Evolutionary conservation across 2,797 vertebrate species (phyloP).

Genomic region (Cryptoblepharus egeriae): DNA sequence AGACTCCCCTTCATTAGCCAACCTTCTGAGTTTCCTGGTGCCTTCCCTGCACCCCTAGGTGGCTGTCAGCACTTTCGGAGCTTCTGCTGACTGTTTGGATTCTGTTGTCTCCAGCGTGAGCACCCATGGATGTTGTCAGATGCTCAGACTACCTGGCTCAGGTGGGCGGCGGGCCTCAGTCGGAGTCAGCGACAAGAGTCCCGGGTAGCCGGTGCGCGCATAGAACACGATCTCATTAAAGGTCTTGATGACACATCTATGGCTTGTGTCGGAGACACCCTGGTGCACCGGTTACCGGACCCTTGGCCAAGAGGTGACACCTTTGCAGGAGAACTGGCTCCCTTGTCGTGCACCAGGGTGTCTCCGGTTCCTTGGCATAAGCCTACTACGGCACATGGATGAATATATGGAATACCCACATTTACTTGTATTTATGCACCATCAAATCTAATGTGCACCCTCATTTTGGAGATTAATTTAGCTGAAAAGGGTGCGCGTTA

Average conservation of each 20-base stretch:
- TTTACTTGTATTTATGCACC: slow-evolving; percentile 20
- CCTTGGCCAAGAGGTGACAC: too few relatives aligned
- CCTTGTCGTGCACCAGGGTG: too few relatives aligned
- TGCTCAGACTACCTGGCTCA: neutral
- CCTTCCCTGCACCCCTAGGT: neutral
- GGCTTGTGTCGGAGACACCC: neutral
- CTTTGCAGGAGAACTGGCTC: too few relatives aligned
- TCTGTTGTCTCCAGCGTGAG: neutral
- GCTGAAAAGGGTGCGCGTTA: too few relatives aligned
- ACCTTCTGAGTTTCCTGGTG: neutral
- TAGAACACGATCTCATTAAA: neutral
- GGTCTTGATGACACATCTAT: neutral
- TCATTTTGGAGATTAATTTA: too few relatives aligned
- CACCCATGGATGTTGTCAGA: neutral
- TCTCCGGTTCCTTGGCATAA: too few relatives aligned
- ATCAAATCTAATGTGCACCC: too few relatives aligned
- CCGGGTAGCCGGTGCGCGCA: neutral
- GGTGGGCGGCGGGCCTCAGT: neutral
- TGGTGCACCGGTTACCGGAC: too few relatives aligned
- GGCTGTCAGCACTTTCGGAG: too few relatives aligned
- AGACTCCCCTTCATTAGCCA: neutral
- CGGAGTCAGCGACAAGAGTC: neutral
- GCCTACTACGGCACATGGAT: accelerated
- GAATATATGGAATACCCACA: slow-evolving; percentile 29
- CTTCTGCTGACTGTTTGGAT: neutral